Conservation (phyloP, 2,888 invertebrate genomes). For the Gortyna flavago region DNA sequence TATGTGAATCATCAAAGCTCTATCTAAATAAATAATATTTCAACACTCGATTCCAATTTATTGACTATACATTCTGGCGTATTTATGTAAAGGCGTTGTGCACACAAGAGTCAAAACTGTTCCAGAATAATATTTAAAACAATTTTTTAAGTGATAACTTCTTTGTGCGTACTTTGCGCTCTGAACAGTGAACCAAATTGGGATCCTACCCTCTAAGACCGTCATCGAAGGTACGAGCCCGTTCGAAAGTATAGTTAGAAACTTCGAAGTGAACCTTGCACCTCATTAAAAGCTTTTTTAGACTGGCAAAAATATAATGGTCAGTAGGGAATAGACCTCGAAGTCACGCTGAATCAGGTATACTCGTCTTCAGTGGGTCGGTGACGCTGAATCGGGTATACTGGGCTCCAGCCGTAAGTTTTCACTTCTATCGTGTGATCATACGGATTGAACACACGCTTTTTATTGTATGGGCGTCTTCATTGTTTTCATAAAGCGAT, state of each 20-base stretch:
- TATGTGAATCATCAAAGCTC: conserved; percentile 46
- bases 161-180: not conserved
- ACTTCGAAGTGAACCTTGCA: too few relatives aligned
- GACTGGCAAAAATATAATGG: not conserved
- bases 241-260: not conserved
- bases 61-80: conserved; percentile 49
- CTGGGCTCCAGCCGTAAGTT: not conserved
- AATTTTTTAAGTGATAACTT: not conserved
- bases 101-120: not conserved
- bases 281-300: not conserved
- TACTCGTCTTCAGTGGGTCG: too few relatives aligned
- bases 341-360: too few relatives aligned
- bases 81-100: conserved; percentile 30
- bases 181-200: not conserved
- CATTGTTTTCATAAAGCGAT: not conserved
- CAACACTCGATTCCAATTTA: conserved; percentile 54
- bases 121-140: not conserved
- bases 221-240: not conserved
- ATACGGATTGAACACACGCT: too few relatives aligned
- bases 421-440: not conserved
- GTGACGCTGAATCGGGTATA: too few relatives aligned
- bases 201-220: not conserved
- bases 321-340: not conserved
- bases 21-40: conserved; percentile 60
- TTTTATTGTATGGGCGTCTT: not conserved